Percentiles rank a stretch among this genome's conserved stretches.
phyloP scores from a whole-genome alignment of 2,888 invertebrate genomes.

The Dicycla oo region DNA sequence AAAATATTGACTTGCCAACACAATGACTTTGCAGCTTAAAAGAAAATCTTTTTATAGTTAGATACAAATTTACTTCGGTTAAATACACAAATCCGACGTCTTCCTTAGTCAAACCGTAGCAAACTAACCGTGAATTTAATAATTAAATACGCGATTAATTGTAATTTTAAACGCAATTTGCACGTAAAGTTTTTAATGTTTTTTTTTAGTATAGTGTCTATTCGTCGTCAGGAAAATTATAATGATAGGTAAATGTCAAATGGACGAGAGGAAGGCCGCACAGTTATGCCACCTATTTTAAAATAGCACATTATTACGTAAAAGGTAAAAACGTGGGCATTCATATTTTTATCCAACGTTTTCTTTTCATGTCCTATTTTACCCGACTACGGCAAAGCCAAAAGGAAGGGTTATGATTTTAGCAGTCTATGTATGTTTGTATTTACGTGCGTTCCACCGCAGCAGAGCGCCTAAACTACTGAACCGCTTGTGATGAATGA shows the following conservation, averaged over 20 bases:
- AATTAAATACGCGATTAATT: conserved; percentile 29
- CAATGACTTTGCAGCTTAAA: background rate
- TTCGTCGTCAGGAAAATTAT: background rate
- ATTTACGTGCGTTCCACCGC: too few relatives aligned
- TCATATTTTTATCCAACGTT: background rate
- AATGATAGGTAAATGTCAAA: background rate
- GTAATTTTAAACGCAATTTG: conserved; percentile 39
- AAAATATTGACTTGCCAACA: background rate
- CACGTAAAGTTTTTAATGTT: conserved; percentile 5
- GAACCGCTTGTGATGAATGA: too few relatives aligned
- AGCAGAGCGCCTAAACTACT: too few relatives aligned
- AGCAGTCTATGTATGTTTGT: too few relatives aligned
- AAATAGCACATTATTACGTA: background rate
- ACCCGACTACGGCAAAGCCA: too few relatives aligned
- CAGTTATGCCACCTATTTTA: background rate
- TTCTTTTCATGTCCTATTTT: background rate
- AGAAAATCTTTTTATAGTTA: background rate
- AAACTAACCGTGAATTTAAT: conserved; percentile 37
- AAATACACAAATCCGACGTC: conserved; percentile 2
- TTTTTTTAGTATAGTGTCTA: background rate
- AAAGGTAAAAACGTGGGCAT: background rate
- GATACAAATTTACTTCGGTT: conserved; percentile 4
- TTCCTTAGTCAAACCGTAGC: conserved; percentile 27
- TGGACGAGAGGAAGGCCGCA: background rate
- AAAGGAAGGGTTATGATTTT: too few relatives aligned